phyloP scores from a whole-genome alignment of 1,140 invertebrate species.

The Probaryconus sp. region DNA sequence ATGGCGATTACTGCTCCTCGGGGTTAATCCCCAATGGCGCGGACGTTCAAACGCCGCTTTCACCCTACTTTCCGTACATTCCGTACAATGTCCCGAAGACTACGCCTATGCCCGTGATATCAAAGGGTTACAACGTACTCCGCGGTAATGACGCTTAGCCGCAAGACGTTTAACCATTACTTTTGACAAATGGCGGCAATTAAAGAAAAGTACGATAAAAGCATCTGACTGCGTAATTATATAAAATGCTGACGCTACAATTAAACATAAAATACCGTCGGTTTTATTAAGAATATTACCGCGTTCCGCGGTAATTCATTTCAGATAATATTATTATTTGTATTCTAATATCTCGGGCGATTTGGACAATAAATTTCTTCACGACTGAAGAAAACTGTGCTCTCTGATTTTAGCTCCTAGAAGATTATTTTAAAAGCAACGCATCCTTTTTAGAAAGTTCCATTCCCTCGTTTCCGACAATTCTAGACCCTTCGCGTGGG shows the following conservation, averaged over 20 bases:
- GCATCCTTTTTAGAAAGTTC: conserved; percentile 41
- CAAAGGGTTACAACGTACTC: conserved; percentile 67
- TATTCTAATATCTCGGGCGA: no score
- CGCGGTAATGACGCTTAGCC: conserved; percentile 60
- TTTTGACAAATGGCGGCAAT: conserved; percentile 72
- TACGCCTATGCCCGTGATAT: conserved; percentile 61
- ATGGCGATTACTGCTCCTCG: conserved; percentile 74
- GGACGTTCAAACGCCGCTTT: conserved; percentile 40
- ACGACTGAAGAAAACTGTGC: conserved; percentile 26
- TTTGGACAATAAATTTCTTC: conserved; percentile 20
- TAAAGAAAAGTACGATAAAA: conserved; percentile 69
- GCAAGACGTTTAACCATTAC: conserved; percentile 73
- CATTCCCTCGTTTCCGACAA: conserved; percentile 45
- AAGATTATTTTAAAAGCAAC: conserved; percentile 38
- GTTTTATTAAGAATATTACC: conserved; percentile 10
- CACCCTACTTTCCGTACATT: conserved; percentile 39
- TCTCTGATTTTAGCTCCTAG: conserved; percentile 23
- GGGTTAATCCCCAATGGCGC: conserved; percentile 74
- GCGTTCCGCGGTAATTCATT: not conserved
- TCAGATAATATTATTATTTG: no score
- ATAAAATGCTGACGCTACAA: conserved; percentile 24
- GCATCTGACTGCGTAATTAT: conserved; percentile 54
- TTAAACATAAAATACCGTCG: conserved; percentile 40
- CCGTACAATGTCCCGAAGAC: conserved; percentile 38
- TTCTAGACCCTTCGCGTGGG: conserved; percentile 56